These are phyloP conservation scores for Onychomys arenicola DNA, from an alignment of 2,797 vertebrate genomes.

Conservation along the genomic window DNA sequence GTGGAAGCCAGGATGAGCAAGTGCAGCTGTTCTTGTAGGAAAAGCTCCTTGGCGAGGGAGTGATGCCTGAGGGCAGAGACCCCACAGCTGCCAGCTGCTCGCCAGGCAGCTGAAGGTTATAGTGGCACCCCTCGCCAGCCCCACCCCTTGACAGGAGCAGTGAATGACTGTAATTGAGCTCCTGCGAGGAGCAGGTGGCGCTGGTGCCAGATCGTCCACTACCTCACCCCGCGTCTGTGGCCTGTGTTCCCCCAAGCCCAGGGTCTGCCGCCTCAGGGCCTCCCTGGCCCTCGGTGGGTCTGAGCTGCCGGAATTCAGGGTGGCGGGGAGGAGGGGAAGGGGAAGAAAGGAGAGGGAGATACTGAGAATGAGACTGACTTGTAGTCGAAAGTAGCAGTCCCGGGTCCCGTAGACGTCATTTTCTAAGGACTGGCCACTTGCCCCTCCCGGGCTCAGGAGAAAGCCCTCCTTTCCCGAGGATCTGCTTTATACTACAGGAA, in stretches of 20 bases:
- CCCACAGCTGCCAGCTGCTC: constrained; percentile 5
- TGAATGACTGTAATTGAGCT: not conserved
- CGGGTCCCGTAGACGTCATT: not conserved
- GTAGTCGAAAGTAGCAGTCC: constrained; percentile 7
- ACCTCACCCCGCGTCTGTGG: not conserved
- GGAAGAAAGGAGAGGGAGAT: not conserved
- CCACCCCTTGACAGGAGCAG: not conserved
- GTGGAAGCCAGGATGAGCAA: constrained; percentile 31
- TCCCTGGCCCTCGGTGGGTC: constrained; percentile 47
- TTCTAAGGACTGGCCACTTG: constrained; percentile 11
- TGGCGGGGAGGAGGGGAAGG: not conserved
- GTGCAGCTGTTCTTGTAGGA: constrained; percentile 28
- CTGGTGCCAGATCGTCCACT: not conserved
- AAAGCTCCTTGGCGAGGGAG: not conserved
- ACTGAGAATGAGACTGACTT: not conserved
- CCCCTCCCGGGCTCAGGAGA: not conserved
- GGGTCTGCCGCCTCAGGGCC: constrained; percentile 59
- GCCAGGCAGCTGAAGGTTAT: constrained; percentile 17
- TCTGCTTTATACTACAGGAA: constrained; percentile 34
- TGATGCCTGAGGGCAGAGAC: constrained; percentile 39
- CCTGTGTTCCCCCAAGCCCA: constrained; percentile 2
- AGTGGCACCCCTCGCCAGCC: not conserved
- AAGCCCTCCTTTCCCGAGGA: constrained; percentile 33
- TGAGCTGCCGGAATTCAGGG: constrained; percentile 64
- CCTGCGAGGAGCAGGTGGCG: not conserved